These are phyloP conservation scores for Nyctibius grandis DNA, from an alignment of 2,797 vertebrate genomes.

Conservation along the genomic window DNA sequence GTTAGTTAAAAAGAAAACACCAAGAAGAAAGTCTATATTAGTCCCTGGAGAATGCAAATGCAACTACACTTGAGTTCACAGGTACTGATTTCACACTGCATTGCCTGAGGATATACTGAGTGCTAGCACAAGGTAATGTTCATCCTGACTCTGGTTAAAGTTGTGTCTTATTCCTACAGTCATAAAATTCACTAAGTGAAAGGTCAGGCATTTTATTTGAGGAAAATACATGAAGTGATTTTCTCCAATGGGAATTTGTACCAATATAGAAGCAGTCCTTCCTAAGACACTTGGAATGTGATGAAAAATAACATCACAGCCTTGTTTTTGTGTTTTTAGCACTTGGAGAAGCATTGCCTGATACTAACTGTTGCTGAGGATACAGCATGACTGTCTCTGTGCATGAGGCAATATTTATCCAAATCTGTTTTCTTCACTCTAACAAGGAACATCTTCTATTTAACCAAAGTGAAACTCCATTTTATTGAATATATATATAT, in stretches of 20 bases:
- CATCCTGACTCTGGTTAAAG: neutral
- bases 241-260: neutral
- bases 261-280: neutral
- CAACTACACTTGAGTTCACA: neutral
- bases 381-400: neutral
- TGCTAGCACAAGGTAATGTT: neutral
- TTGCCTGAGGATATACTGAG: neutral
- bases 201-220: neutral
- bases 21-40: slow-evolving; percentile 5
- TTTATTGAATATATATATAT: neutral
- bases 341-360: neutral
- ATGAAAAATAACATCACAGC: neutral
- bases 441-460: neutral
- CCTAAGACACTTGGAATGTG: neutral
- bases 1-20: neutral
- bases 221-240: neutral
- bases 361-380: neutral
- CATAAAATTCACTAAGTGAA: neutral
- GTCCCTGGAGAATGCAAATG: neutral
- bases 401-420: neutral
- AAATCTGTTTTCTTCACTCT: neutral
- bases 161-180: neutral
- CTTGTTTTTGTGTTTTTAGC: neutral
- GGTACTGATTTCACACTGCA: neutral
- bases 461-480: neutral